These are phyloP conservation scores for Drosophila formosana DNA, from an alignment of 2,888 invertebrate genomes.

Conservation along the genomic window DNA sequence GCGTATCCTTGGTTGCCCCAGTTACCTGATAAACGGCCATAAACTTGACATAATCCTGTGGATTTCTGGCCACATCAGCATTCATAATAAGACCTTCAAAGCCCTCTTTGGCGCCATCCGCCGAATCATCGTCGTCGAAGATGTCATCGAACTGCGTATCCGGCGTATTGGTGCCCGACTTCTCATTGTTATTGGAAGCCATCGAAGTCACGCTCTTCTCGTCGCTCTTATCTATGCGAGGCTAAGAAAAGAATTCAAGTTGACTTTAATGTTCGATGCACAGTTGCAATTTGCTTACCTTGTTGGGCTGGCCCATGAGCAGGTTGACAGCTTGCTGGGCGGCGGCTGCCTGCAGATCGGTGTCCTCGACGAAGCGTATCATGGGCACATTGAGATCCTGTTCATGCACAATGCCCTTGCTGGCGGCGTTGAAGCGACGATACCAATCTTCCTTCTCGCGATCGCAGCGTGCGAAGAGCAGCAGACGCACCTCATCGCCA, in stretches of 20 bases:
- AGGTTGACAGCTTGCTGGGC: conserved; percentile 76
- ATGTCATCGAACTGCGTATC: conserved; percentile 61
- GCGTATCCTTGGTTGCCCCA: neutral
- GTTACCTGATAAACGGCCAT: conserved; percentile 84
- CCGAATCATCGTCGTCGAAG: conserved; percentile 41
- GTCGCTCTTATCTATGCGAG: conserved; percentile 40
- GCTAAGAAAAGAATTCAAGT: neutral
- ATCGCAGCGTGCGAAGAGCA: conserved; percentile 83
- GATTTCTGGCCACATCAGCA: conserved; percentile 82
- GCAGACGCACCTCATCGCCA: conserved; percentile 83
- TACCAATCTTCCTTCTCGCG: conserved; percentile 85
- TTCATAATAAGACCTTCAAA: conserved; percentile 83
- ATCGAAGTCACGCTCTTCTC: conserved; percentile 30
- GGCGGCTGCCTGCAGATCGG: conserved; percentile 80
- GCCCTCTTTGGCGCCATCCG: conserved; percentile 53
- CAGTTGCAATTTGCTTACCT: conserved; percentile 24
- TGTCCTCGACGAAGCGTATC: conserved; percentile 79
- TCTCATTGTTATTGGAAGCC: conserved; percentile 34
- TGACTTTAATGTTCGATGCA: too few relatives aligned
- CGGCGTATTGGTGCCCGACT: conserved; percentile 45
- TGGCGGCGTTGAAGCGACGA: conserved; percentile 83
- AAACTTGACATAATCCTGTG: conserved; percentile 82
- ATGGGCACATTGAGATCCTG: conserved; percentile 82
- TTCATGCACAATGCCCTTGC: conserved; percentile 81
- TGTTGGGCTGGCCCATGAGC: conserved; percentile 45